Conservation (phyloP, 1,140 invertebrate species). For the Ganaspis sp. region DNA sequence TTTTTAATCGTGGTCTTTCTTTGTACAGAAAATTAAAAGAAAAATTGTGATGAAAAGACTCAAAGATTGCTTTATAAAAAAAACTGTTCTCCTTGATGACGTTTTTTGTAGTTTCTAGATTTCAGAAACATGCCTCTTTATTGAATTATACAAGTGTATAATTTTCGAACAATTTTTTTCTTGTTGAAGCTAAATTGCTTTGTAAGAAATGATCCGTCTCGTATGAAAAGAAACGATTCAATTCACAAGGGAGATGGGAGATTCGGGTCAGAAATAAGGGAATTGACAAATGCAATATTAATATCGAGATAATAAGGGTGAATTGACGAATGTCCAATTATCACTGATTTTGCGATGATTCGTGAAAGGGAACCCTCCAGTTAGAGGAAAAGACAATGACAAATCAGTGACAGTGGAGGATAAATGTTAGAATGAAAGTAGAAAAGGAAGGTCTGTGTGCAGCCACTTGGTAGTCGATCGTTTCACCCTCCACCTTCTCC, state of each 20-base stretch:
- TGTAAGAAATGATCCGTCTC: not conserved
- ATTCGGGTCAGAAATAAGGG: not conserved
- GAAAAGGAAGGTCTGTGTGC: slow-evolving; percentile 46
- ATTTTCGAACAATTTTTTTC: not conserved
- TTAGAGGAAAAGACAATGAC: slow-evolving; percentile 42
- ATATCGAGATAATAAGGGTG: not conserved
- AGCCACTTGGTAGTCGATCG: slow-evolving; percentile 58
- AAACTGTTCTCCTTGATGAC: too few species aligned
- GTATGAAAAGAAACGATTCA: not conserved
- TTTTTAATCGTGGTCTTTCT: too few species aligned
- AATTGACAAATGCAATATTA: slow-evolving; percentile 20
- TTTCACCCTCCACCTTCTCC: slow-evolving; percentile 47
- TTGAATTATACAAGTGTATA: too few species aligned
- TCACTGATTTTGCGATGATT: slow-evolving; percentile 1
- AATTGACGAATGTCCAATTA: slow-evolving; percentile 11
- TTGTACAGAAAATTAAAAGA: too few species aligned
- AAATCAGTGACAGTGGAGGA: slow-evolving; percentile 44
- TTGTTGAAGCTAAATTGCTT: not conserved
- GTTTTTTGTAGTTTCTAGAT: too few species aligned
- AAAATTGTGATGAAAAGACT: too few species aligned
- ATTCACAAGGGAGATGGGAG: not conserved
- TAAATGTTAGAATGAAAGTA: slow-evolving; percentile 54
- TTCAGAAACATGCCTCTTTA: too few species aligned
- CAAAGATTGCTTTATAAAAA: too few species aligned
- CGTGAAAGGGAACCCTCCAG: not conserved